Evolutionary conservation across 2,888 invertebrate genomes (phyloP).

Genomic region (Netelia virgata): DNA sequence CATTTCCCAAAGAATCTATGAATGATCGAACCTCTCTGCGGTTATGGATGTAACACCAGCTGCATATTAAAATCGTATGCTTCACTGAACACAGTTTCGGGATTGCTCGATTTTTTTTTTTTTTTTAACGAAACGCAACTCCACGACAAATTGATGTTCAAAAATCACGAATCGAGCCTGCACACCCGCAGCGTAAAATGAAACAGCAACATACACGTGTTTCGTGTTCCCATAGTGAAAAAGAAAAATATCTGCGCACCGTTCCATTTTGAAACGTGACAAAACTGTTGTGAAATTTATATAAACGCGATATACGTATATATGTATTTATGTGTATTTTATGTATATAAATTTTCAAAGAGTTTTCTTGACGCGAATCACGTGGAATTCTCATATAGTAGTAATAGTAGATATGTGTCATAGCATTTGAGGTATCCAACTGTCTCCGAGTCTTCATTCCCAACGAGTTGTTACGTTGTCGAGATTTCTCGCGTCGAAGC

Average conservation of each 20-base stretch:
- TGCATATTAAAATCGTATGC: neutral
- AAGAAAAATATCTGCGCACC: too few species aligned
- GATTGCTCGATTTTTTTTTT: neutral
- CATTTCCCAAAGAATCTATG: constrained; percentile 26
- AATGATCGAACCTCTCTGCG: constrained; percentile 27
- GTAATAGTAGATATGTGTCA: too few species aligned
- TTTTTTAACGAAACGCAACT: neutral
- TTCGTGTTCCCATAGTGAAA: too few species aligned
- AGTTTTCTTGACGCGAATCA: too few species aligned
- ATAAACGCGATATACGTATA: neutral
- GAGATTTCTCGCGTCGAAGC: constrained; percentile 22
- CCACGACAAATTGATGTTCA: neutral
- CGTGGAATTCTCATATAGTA: too few species aligned
- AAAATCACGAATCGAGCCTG: neutral
- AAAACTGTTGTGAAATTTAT: neutral
- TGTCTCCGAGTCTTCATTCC: neutral
- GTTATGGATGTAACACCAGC: constrained; percentile 18
- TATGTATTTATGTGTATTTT: too few species aligned
- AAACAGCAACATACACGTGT: too few species aligned
- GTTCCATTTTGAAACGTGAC: too few species aligned
- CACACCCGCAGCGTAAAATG: neutral
- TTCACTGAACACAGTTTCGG: constrained; percentile 2
- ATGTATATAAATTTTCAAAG: too few species aligned
- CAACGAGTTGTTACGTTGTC: constrained; percentile 3
- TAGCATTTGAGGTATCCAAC: too few species aligned